Evolutionary conservation across 2,113 vertebrate genomes (phyloP).

Genomic region (Megaceryle torquata): DNA sequence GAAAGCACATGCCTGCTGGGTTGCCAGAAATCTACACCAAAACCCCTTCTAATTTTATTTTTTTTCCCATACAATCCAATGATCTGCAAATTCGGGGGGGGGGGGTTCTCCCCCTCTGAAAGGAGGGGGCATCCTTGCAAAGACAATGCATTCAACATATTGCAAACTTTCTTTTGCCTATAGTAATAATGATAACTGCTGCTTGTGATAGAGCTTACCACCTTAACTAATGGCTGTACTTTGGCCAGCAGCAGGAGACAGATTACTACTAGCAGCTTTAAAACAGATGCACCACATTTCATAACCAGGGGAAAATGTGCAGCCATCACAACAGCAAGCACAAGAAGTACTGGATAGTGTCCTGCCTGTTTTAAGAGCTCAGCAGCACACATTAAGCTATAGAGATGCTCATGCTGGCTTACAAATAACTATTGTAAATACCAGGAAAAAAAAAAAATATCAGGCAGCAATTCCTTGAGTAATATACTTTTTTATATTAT

Average conservation of each 20-base stretch:
- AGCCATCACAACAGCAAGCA: background rate
- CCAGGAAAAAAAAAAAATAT: background rate
- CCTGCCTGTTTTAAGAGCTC: background rate
- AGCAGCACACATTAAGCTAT: background rate
- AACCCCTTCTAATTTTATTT: background rate
- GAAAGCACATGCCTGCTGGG: background rate
- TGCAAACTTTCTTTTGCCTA: background rate
- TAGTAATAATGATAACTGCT: background rate
- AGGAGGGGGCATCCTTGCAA: background rate
- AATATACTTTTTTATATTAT: background rate
- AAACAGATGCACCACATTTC: constrained; percentile 43
- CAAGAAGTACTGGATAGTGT: background rate
- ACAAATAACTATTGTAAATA: background rate
- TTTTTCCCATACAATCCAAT: background rate
- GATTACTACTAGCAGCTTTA: constrained; percentile 36
- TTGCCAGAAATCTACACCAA: background rate
- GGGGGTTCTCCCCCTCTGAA: background rate
- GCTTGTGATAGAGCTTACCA: background rate
- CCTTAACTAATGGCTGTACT: background rate
- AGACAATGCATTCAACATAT: background rate
- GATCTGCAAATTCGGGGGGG: background rate
- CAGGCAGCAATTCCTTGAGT: background rate
- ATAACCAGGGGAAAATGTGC: constrained; percentile 30
- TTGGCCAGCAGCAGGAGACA: constrained; percentile 45
- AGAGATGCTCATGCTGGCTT: background rate